These are phyloP conservation scores for Leucoptera coffeella DNA, from an alignment of 2,888 invertebrate species.

Conservation along the genomic window DNA sequence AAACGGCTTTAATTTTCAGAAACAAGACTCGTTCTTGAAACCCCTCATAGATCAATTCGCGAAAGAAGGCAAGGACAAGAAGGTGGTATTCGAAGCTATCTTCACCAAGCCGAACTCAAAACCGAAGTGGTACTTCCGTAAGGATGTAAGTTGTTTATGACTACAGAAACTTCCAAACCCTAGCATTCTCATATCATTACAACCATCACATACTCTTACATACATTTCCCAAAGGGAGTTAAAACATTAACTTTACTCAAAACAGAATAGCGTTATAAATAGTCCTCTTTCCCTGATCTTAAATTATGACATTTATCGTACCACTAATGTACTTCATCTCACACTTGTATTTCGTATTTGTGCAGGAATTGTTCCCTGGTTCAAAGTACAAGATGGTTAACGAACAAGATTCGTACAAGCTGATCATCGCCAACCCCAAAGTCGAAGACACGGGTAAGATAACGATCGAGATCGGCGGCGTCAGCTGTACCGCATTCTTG, in stretches of 20 bases:
- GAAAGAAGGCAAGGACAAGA: conserved; percentile 94
- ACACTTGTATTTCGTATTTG: too few relatives aligned
- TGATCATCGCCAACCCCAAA: conserved; percentile 86
- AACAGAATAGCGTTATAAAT: too few relatives aligned
- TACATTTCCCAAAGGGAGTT: too few relatives aligned
- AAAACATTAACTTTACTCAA: too few relatives aligned
- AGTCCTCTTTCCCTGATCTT: too few relatives aligned
- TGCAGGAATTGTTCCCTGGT: conserved; percentile 89
- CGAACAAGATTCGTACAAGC: conserved; percentile 85
- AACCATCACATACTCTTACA: too few relatives aligned
- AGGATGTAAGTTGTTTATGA: conserved; percentile 74
- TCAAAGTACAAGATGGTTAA: conserved; percentile 94
- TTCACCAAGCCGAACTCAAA: conserved; percentile 96
- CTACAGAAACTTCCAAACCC: too few relatives aligned
- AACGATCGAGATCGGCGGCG: conserved; percentile 88
- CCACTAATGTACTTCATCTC: too few relatives aligned
- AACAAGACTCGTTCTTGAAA: conserved; percentile 90
- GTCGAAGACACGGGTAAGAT: conserved; percentile 97
- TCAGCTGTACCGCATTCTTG: conserved; percentile 82
- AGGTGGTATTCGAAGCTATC: conserved; percentile 86
- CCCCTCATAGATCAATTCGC: conserved; percentile 91
- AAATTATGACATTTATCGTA: too few relatives aligned
- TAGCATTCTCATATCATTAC: too few relatives aligned
- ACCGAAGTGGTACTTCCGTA: conserved; percentile 87
- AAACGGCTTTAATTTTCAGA: too few relatives aligned